phyloP scores from a whole-genome alignment of 2,888 invertebrate species.

The Melanostoma scalare region DNA sequence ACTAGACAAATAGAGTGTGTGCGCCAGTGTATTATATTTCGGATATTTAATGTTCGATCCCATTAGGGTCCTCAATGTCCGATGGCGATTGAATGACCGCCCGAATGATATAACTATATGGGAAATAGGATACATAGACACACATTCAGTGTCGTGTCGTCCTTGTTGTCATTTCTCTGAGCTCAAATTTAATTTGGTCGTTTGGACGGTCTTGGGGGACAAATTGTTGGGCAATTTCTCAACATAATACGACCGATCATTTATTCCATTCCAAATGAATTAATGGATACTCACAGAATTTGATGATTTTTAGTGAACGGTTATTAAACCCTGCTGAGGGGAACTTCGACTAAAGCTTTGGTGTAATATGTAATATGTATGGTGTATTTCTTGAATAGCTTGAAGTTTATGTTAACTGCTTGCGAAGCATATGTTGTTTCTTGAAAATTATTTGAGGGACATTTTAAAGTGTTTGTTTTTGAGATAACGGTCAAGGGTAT shows the following conservation, averaged over 20 bases:
- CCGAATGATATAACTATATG: neutral
- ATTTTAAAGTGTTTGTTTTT: too few relatives aligned
- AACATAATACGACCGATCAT: conserved; percentile 51
- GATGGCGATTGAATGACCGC: conserved; percentile 35
- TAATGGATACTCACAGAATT: conserved; percentile 43
- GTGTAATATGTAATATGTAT: conserved; percentile 1
- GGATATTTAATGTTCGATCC: conserved; percentile 67
- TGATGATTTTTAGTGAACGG: conserved; percentile 42
- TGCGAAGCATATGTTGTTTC: too few relatives aligned
- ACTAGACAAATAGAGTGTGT: conserved; percentile 29
- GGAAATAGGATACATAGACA: neutral
- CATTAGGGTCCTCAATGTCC: conserved; percentile 59
- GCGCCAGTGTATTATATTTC: conserved; percentile 64
- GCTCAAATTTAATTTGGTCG: conserved; percentile 55
- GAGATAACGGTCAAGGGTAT: too few relatives aligned
- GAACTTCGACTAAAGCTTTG: too few relatives aligned
- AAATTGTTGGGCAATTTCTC: conserved; percentile 51
- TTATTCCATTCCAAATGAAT: conserved; percentile 38
- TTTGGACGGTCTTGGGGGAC: conserved; percentile 25
- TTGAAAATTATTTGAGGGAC: too few relatives aligned
- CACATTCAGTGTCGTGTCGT: neutral
- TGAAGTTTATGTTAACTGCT: too few relatives aligned
- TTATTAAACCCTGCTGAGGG: conserved; percentile 47
- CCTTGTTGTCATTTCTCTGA: conserved; percentile 23
- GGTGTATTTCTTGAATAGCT: too few relatives aligned